A percentile compares a stretch with the other conserved stretches of the same genome.
Evolutionary conservation across 2,888 invertebrate species (phyloP).

Genomic region (Heliothis peltigera): DNA sequence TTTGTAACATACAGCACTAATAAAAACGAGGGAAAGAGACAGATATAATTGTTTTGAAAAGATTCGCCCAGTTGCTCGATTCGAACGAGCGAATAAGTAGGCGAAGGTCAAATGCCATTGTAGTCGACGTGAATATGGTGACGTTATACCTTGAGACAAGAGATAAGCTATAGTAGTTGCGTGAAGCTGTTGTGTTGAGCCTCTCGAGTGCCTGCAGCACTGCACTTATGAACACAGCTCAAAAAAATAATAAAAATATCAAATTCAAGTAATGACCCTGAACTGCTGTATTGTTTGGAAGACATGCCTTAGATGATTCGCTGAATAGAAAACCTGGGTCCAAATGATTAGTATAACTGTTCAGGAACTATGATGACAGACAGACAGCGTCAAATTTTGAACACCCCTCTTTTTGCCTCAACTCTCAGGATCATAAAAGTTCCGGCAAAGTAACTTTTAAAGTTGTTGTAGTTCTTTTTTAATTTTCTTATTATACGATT

Average conservation of each 20-base stretch:
- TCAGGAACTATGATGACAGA: no score
- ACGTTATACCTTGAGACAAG: conserved; percentile 75
- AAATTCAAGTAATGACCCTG: no score
- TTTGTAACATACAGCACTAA: conserved; percentile 45
- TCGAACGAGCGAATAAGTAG: conserved; percentile 85
- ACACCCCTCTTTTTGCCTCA: no score
- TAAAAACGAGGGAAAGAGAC: conserved; percentile 65
- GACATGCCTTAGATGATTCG: no score
- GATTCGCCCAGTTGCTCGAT: conserved; percentile 83
- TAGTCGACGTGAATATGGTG: conserved; percentile 79
- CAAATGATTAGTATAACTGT: no score
- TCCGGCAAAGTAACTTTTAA: conserved; percentile 5
- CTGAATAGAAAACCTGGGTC: no score
- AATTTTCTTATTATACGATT: background rate
- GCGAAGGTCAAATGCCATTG: conserved; percentile 88
- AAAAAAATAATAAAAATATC: background rate
- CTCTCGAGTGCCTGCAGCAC: conserved; percentile 11
- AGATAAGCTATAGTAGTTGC: conserved; percentile 71
- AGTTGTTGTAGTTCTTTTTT: conserved; percentile 1
- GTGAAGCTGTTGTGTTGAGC: conserved; percentile 55
- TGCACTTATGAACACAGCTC: conserved; percentile 9
- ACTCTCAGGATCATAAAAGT: conserved; percentile 3
- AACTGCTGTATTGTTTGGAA: background rate
- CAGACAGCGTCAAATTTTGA: no score
- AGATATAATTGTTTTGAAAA: conserved; percentile 79